Percentiles rank a stretch among this genome's conserved stretches.
Evolutionary conservation across 2,797 vertebrate genomes (phyloP).

Genomic region (Artibeus lituratus): DNA sequence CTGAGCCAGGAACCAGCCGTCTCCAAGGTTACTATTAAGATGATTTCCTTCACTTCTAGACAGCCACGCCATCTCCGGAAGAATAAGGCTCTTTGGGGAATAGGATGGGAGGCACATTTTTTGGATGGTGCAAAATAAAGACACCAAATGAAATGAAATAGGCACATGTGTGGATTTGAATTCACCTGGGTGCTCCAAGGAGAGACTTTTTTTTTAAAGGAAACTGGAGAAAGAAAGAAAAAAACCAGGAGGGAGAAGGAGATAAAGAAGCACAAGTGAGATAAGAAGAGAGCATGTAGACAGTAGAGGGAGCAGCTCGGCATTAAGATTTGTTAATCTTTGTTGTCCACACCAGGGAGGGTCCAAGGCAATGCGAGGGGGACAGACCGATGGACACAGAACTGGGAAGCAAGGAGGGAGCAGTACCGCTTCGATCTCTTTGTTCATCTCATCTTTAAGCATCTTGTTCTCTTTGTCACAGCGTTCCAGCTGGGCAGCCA

Average conservation of each 20-base stretch:
- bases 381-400: neutral
- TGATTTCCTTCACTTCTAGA: neutral
- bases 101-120: neutral
- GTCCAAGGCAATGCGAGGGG: neutral
- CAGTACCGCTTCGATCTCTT: constrained; percentile 86
- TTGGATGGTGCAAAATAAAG: neutral
- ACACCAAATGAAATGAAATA: neutral
- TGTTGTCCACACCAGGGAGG: neutral
- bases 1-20: neutral
- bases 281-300: rapidly evolving
- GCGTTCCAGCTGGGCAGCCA: constrained; percentile 84
- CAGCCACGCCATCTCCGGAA: neutral
- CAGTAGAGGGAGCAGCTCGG: neutral
- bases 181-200: neutral
- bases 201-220: neutral
- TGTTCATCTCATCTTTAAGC: constrained; percentile 85
- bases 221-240: neutral
- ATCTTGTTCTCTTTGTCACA: constrained; percentile 85
- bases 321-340: neutral
- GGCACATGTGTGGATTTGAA: neutral
- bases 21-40: neutral
- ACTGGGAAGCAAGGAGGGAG: neutral
- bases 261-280: neutral
- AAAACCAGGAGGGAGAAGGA: neutral
- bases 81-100: neutral